Evolutionary conservation across 2,888 invertebrate genomes (phyloP), one percentile per base, ranked within the genome.

Genomic region (Caenorhabditis sp.): DNA sequence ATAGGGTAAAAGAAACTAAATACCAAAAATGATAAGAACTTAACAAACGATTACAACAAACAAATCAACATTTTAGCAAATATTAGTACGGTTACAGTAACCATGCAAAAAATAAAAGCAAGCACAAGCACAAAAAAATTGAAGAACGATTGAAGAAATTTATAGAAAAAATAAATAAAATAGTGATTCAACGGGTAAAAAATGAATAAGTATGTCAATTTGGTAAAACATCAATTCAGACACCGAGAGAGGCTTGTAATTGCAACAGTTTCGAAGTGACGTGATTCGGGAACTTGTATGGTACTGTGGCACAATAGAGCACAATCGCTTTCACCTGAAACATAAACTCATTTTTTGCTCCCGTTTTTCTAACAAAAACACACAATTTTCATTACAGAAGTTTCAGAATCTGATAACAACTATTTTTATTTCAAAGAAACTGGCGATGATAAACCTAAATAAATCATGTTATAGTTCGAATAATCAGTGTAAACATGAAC

Each of bases 201-300:
- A 43, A 43, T 43, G n/a, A n/a, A n/a, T n/a, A n/a, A 43, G 17
- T 23, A 4, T 51, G 51, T n/a, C 19, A 51, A 23, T 51, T 51
- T 51, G 23, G 17, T 14, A 14, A 14, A 14, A 50, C 17, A 19
- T 62, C 14, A 26, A 27, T 55, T 74, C n/a, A 74, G 43, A 74
- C 54, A 14, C 74, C 69, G 27, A 79, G 70, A 24, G 79, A 75
- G 8, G 84, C 77, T 65, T 86, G 86, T 60, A 86, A 62, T 72
- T 85, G 81, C n/a, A 86, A 73, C 50, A 86, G 66, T 50, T 77
- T 67, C 37, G 86, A 81, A 50, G 82, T 84, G 62, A 84, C 75
- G 61, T 85, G 83, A 5, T 77, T 74, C 17, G 86, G 84, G 73
- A 86, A 84, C 31, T 83, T 81, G 78, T 79, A 83, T 17, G 80